Conservation (phyloP, 1,140 invertebrate genomes). For the Cotesia chilonis region DNA sequence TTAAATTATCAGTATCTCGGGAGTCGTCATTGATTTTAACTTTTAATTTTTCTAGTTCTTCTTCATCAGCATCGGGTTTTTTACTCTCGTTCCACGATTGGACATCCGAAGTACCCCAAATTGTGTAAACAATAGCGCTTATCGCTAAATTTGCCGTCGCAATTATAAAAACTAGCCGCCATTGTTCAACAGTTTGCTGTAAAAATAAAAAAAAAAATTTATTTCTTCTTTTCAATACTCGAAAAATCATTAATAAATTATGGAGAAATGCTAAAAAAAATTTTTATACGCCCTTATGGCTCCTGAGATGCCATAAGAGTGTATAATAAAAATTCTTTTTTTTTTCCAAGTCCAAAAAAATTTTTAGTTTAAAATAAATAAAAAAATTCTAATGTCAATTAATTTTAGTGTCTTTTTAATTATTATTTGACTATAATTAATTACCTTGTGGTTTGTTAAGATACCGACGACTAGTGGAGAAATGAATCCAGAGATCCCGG, state of each 20-base stretch:
- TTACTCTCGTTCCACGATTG: slow-evolving; percentile 71
- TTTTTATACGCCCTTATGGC: no score
- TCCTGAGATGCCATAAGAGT: no score
- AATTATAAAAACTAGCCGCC: slow-evolving; percentile 73
- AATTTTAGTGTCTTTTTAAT: background rate
- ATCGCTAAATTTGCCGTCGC: slow-evolving; percentile 65
- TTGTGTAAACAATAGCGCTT: slow-evolving; percentile 67
- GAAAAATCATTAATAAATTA: no score
- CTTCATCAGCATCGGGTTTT: background rate
- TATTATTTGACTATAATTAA: slow-evolving; percentile 63
- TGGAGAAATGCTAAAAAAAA: no score
- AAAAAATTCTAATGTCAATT: no score
- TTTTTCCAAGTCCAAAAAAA: no score
- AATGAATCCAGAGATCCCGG: slow-evolving; percentile 67
- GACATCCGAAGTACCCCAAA: slow-evolving; percentile 70
- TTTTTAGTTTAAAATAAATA: no score
- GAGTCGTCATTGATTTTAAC: slow-evolving; percentile 6
- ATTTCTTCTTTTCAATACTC: no score
- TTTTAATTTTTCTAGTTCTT: slow-evolving; percentile 35
- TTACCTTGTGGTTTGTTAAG: slow-evolving; percentile 71
- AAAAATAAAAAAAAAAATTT: slow-evolving; percentile 8
- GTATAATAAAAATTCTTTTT: no score
- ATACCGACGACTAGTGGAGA: slow-evolving; percentile 70
- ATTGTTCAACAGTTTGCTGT: slow-evolving; percentile 75
- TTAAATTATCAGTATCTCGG: slow-evolving; percentile 2